Base-by-base conservation (phyloP, 2,113 vertebrate genomes). In the Callaeas wilsoni region DNA sequence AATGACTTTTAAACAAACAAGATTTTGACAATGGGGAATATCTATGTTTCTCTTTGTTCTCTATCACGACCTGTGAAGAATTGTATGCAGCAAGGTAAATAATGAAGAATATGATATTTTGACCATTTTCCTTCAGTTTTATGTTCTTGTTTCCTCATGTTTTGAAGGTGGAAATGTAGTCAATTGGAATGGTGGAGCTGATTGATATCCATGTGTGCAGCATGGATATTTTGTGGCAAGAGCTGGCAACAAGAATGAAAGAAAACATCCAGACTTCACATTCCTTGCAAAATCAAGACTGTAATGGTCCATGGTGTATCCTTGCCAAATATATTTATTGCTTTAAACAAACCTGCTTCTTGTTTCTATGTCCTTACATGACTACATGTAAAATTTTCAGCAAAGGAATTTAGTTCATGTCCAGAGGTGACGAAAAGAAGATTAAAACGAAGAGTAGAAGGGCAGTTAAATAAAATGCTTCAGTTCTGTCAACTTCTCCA, bases 281-380 rank as follows among this genome's bases (percentile, higher is more conserved):
- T 19, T 59, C 27, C 42, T 50, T 65, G 17, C 8, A 46, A 68
- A 84, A 53, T 67, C 22, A 77, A 76, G 49, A 64, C 19, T 1
- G 0, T 6, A 22, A 10, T 62, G 6, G 8, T 46, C 12, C 10
- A 20, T 4, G 23, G 9, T 55, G 3, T 44, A 41, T 37, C 4
- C 3, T 27, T 70, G 33, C 3, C 23, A 78, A 53, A 65, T 52
- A 16, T 10, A 50, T 73, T 68, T 52, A 37, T 50, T 59, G 8
- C 8, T 80, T 82, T 92, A 41, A 82, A 47, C 4, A 71, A 71
- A 14, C 1, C 1, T 44, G 2, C 2, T 46, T 53, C 5, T 63
- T 82, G 33, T 39, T 62, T 77, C 27, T n/a, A 35, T 10, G 19
- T 73, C 10, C 27, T 76, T 64, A 20, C 19, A 53, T 57, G 44